Base-by-base conservation (phyloP, 1,140 invertebrate genomes). In the Parapsyche elsis region DNA sequence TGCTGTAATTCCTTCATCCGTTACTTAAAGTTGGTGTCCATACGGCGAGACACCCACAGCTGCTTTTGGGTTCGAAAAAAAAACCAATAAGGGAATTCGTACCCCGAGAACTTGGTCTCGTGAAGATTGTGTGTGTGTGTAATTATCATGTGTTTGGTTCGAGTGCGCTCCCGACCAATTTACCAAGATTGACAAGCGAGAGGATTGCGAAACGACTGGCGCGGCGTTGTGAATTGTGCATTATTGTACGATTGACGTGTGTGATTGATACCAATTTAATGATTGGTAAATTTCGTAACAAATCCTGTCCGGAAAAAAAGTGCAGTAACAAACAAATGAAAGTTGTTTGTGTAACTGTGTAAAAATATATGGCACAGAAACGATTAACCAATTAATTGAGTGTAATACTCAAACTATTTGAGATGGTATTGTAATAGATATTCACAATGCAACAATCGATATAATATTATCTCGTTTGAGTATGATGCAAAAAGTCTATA, bases 1-100 rank as follows among this genome's bases (percentile, higher is more conserved):
- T 57, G 73, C 14, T 49, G 81, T 80, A 82, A 82, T 82, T 82
- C 76, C 59, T 78, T 61, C 78, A 82, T 82, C 81, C 81, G 81
- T 61, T 57, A 57, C 45, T 57, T 57, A 30, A 75, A n/a, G 1
- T 14, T 53, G 64, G 64, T 23, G 24, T 67, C n/a, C 21, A 61
- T 61, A 61, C 59, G 49, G 12, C 12, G 49, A 53, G 49, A 53
- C 49, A 53, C 49, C 49, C 49, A 53, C 49, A 53, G 49, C 49
- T 16, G 49, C 30, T 38, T 38, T 38, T 38, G 7, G 1, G 30
- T 38, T 4, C 1, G 7, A 38, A 38, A 38, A 38, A 38, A 38
- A 7, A 38, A 38, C 1, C 7, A 4, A 38, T 38, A 38, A 38
- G 30, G 30, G 30, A 38, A 38, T 38, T 38, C 30, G 30, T 38